Conservation (phyloP, 2,797 vertebrate species). For the Sebastes kiyomatsui region DNA sequence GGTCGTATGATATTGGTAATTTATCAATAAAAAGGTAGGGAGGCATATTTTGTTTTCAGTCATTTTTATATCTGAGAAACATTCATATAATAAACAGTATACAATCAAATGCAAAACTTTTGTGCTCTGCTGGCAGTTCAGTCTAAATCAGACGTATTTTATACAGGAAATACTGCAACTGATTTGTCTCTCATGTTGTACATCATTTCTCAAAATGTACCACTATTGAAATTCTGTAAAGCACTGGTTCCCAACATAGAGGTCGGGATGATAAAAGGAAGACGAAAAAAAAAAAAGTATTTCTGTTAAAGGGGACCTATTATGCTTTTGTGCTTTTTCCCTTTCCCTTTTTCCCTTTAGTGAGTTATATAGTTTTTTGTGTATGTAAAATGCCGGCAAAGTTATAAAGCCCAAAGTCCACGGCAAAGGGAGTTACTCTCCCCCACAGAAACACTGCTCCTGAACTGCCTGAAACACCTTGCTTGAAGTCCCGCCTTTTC, state of each 20-base stretch:
- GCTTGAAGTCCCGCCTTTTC: too few relatives aligned
- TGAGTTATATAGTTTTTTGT: too few relatives aligned
- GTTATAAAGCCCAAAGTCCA: too few relatives aligned
- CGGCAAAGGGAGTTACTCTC: too few relatives aligned
- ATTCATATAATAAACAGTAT: constrained; percentile 19
- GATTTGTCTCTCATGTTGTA: background rate
- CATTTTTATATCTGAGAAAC: constrained; percentile 38
- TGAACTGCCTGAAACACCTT: too few relatives aligned
- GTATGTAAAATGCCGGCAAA: accelerated
- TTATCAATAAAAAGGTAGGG: constrained; percentile 5
- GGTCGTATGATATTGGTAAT: background rate
- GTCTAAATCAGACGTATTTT: background rate
- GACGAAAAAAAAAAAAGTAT: background rate
- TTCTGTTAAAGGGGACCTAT: background rate
- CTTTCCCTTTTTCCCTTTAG: too few relatives aligned
- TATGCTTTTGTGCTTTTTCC: too few relatives aligned
- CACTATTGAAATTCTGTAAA: background rate
- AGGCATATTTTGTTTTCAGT: background rate
- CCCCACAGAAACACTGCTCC: too few relatives aligned
- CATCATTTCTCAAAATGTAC: background rate
- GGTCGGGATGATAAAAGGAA: background rate
- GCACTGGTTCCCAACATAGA: background rate
- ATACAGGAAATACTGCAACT: constrained; percentile 1
- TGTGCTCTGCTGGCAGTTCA: constrained; percentile 1
- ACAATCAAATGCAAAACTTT: constrained; percentile 28